phyloP scores from a whole-genome alignment of 2,113 vertebrate genomes.

The Chlorodrepanis virens region DNA sequence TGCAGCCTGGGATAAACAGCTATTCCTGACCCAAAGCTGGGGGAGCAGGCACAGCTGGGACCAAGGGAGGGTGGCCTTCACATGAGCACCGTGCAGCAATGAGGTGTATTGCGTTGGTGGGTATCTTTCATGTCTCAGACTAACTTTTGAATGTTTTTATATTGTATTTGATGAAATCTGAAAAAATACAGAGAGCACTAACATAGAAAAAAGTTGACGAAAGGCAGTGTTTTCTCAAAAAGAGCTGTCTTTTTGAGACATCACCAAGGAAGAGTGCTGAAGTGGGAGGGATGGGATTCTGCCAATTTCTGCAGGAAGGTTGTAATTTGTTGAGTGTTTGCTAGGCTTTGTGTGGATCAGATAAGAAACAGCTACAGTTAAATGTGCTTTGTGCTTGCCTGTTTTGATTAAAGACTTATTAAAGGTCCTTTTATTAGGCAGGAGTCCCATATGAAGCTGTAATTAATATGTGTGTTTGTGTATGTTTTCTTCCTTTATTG shows the following conservation, averaged over 20 bases:
- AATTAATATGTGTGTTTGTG: conserved; percentile 21
- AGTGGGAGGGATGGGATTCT: conserved; percentile 7
- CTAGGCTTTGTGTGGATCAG: conserved; percentile 30
- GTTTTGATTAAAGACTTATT: conserved; percentile 40
- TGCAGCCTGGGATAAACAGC: neutral
- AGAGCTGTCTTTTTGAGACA: neutral
- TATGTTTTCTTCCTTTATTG: neutral
- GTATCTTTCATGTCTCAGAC: neutral
- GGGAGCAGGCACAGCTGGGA: neutral
- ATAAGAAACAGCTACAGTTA: conserved; percentile 26
- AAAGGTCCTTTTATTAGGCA: conserved; percentile 13
- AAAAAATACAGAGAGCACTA: neutral
- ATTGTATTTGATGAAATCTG: neutral
- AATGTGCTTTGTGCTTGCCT: neutral
- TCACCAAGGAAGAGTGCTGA: neutral
- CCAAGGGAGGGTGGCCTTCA: neutral
- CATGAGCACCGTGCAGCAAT: fast-evolving
- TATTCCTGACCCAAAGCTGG: neutral
- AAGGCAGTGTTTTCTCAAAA: neutral
- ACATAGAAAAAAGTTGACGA: neutral
- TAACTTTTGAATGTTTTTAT: neutral
- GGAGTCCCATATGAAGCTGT: neutral
- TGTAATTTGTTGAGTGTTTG: neutral
- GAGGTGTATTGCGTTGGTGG: neutral
- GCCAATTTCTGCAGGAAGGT: conserved; percentile 11